Evolutionary conservation across 1,140 invertebrate genomes (phyloP), one percentile per base, ranked within the genome.

Genomic region (Polypedilum vanderplanki): DNA sequence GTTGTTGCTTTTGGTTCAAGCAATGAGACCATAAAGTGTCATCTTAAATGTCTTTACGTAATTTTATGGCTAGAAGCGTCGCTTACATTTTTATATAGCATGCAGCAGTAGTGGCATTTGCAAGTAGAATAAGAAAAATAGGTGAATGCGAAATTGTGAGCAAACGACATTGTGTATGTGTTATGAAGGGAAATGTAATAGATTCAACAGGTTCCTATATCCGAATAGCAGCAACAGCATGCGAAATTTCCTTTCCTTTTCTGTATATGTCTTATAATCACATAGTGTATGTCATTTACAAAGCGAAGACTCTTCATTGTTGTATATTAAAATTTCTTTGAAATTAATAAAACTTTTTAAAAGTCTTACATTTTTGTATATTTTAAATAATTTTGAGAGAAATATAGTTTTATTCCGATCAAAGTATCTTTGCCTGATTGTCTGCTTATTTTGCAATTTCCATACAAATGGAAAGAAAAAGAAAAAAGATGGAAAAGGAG

Each of bases 11-110:
- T 4, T 12, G n/a, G 10, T n/a, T 12, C 46, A n/a, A 57, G n/a
- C 41, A 12, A 46, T 46, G 41, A 46, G 12, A 15, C 46, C 4
- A 57, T 57, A n/a, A 57, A 57, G n/a, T 57, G 12, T n/a, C n/a
- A 33, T 33, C 12, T 57, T n/a, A 57, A 57, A 57, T 57, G 46
- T 57, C 46, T 57, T 57, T 57, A 57, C 46, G 46, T 57, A n/a
- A 57, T 57, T 57, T 57, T 57, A 57, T 57, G 46, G 46, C 46
- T 57, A n/a, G 15, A 46, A 46, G 15, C 41, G 15, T 46, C 15
- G 8, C 15, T 15, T 46, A 9, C 15, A 9, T 15, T 46, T 46
- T 57, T 57, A 57, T 57, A n/a, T 57, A 57, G 46, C 46, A 57
- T 33, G 24, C 24, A 33, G 24, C 5, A 33, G 24, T 33, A 33